These are phyloP conservation scores for Periplaneta americana DNA, from an alignment of 1,140 invertebrate genomes.

Conservation along the genomic window DNA sequence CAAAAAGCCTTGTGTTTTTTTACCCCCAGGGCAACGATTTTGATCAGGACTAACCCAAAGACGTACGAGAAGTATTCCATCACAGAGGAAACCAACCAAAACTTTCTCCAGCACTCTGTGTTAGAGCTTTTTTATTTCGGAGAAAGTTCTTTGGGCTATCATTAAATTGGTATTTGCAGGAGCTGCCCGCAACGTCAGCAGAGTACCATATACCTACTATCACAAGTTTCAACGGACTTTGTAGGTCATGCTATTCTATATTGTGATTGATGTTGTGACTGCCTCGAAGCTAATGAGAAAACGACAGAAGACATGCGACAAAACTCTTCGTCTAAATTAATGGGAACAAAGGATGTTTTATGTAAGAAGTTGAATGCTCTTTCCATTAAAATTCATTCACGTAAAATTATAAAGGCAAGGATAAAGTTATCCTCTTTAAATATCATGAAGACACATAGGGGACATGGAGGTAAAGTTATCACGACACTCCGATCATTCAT, in stretches of 20 bases:
- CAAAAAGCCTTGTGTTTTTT: background rate
- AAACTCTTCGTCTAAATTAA: no score
- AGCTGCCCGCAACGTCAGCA: background rate
- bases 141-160: background rate
- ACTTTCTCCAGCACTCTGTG: background rate
- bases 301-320: no score
- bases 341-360: no score
- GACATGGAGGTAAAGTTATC: no score
- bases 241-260: background rate
- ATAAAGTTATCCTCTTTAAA: no score
- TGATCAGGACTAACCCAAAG: background rate
- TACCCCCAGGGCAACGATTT: background rate
- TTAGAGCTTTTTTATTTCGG: background rate
- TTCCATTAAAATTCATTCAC: no score
- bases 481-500: no score
- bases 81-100: background rate
- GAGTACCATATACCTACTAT: background rate
- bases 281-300: no score
- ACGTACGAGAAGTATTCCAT: background rate
- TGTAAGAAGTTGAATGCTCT: no score
- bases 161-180: background rate
- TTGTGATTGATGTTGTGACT: background rate
- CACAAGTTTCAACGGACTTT: background rate
- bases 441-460: no score
- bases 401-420: no score